phyloP scores from a whole-genome alignment of 2,797 vertebrate species.

The Hippocampus kuda region DNA sequence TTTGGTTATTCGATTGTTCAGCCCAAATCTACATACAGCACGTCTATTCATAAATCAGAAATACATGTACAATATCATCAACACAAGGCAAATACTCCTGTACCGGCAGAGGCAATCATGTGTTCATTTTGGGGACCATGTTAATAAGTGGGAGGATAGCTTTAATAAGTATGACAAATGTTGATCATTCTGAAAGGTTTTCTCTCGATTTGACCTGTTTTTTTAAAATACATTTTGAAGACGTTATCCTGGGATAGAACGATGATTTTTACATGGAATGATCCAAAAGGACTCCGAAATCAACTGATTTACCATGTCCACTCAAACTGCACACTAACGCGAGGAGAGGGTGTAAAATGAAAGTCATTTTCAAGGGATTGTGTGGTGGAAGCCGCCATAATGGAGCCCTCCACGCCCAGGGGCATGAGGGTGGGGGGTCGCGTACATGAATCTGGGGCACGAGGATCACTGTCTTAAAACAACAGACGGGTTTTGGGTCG shows the following conservation, averaged over 20 bases:
- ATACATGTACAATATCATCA: no score
- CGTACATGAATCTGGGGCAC: constrained; percentile 2
- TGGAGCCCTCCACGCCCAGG: neutral
- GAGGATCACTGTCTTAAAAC: constrained; percentile 1
- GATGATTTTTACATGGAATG: neutral
- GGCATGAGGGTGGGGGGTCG: neutral
- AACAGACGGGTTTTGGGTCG: constrained; percentile 1
- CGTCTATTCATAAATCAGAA: no score
- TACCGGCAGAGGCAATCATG: no score
- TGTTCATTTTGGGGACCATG: no score
- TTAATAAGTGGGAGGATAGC: neutral
- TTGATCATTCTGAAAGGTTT: neutral
- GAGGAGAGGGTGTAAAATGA: neutral
- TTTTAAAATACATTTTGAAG: neutral
- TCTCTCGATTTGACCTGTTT: neutral
- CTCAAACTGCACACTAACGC: neutral
- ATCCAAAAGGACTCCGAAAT: neutral
- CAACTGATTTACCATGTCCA: neutral
- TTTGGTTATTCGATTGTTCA: no score
- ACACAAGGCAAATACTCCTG: no score
- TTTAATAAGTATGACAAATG: neutral
- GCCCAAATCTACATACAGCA: no score
- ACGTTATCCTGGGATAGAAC: neutral
- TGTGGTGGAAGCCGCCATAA: neutral
- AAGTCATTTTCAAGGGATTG: constrained; percentile 9